These are phyloP conservation scores for Agriopis marginaria DNA, from an alignment of 2,888 invertebrate species.

Conservation along the genomic window DNA sequence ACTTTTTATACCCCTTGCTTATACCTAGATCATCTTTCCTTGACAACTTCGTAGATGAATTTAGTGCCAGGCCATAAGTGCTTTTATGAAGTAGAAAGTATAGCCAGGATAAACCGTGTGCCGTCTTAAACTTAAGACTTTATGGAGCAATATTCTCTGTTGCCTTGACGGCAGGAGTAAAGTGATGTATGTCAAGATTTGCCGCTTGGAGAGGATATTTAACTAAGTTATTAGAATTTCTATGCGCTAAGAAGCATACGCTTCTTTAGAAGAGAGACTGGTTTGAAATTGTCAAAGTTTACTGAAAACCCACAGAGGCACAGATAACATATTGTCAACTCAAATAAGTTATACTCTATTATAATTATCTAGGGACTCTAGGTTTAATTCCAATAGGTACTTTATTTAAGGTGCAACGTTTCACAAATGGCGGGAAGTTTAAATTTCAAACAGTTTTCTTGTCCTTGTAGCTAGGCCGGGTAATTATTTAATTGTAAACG, in stretches of 20 bases:
- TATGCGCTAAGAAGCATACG: constrained; percentile 1
- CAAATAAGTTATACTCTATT: too few relatives aligned
- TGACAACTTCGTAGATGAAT: constrained; percentile 23
- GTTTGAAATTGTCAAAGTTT: background rate
- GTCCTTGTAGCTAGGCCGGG: too few relatives aligned
- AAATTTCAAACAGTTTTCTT: too few relatives aligned
- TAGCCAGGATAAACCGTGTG: constrained; percentile 15
- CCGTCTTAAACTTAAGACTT: constrained; percentile 21
- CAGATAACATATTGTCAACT: too few relatives aligned
- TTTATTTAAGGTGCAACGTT: too few relatives aligned
- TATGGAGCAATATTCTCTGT: constrained; percentile 49
- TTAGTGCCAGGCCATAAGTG: constrained; percentile 51
- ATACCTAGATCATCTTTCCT: background rate
- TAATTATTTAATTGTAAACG: too few relatives aligned
- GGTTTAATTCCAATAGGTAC: too few relatives aligned
- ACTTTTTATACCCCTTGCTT: background rate
- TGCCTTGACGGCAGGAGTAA: constrained; percentile 31
- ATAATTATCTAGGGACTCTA: too few relatives aligned
- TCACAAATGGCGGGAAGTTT: too few relatives aligned
- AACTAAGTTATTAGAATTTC: constrained; percentile 28
- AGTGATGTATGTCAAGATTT: constrained; percentile 43
- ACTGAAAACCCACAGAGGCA: too few relatives aligned
- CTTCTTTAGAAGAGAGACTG: background rate
- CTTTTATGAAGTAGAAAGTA: constrained; percentile 55
- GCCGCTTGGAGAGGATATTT: constrained; percentile 24